These are phyloP conservation scores for Anthophora plumipes DNA, from an alignment of 2,888 invertebrate species.

Conservation along the genomic window DNA sequence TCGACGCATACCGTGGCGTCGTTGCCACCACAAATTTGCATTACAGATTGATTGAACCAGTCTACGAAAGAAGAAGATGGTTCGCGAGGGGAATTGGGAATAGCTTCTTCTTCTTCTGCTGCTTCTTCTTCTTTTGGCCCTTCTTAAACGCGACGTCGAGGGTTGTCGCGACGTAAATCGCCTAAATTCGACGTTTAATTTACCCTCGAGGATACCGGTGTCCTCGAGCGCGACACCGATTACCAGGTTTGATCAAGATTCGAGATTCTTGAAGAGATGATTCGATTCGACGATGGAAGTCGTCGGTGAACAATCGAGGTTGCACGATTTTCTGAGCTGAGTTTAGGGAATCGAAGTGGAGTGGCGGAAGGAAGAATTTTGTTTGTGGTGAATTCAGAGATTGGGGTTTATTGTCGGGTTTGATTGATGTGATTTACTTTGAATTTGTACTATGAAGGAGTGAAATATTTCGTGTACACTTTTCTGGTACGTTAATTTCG, in stretches of 20 bases:
- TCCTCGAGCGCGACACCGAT: constrained; percentile 65
- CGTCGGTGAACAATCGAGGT: constrained; percentile 51
- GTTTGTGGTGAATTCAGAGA: constrained; percentile 8
- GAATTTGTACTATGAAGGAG: too few species aligned
- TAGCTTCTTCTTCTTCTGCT: constrained; percentile 23
- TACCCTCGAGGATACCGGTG: constrained; percentile 55
- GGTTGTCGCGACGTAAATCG: constrained; percentile 67
- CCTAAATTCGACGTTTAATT: constrained; percentile 74
- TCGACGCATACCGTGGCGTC: constrained; percentile 45
- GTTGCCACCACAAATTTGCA: constrained; percentile 73
- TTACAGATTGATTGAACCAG: constrained; percentile 78
- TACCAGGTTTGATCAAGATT: constrained; percentile 51
- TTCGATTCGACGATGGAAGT: constrained; percentile 49
- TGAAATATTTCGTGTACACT: too few species aligned
- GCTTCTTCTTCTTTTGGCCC: constrained; percentile 5
- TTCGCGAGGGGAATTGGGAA: not conserved
- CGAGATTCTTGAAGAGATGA: constrained; percentile 36
- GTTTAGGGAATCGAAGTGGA: not conserved
- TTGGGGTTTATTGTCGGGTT: not conserved
- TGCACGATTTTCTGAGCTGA: not conserved
- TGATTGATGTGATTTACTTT: constrained; percentile 11
- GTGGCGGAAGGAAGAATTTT: constrained; percentile 38
- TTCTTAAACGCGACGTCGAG: constrained; percentile 12
- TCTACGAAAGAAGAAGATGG: constrained; percentile 38
- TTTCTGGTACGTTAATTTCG: too few species aligned